These are phyloP conservation scores for Hyperoodon ampullatus DNA, from an alignment of 2,113 vertebrate genomes.

Conservation along the genomic window DNA sequence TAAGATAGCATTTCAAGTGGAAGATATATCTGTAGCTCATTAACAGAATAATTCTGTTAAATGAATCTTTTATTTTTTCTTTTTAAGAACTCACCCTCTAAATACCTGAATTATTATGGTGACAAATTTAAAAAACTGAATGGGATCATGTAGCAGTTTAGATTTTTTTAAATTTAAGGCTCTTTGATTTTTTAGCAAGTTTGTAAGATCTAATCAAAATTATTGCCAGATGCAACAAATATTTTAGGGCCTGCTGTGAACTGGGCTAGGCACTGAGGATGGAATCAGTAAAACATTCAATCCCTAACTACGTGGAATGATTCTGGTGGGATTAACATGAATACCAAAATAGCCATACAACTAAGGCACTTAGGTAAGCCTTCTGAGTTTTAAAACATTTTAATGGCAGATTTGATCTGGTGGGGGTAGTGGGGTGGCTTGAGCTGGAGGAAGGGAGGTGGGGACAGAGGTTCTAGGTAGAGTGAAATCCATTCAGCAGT, in stretches of 20 bases:
- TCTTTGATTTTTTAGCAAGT: neutral
- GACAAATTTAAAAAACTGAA: neutral
- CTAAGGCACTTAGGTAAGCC: neutral
- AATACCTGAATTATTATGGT: neutral
- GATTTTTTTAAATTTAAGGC: neutral
- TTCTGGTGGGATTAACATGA: neutral
- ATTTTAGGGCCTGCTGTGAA: neutral
- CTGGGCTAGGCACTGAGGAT: neutral
- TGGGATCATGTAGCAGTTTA: neutral
- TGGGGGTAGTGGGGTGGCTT: neutral
- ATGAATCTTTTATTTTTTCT: neutral
- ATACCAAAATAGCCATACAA: neutral
- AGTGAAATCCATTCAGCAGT: neutral
- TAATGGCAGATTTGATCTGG: neutral
- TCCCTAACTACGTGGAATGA: neutral
- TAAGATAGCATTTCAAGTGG: neutral
- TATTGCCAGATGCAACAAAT: neutral
- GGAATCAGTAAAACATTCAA: neutral
- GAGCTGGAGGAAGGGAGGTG: neutral
- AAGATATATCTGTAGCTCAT: neutral
- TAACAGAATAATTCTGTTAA: neutral
- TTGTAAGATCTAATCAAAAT: neutral
- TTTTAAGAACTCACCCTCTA: neutral
- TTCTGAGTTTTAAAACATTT: neutral
- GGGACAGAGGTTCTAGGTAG: neutral